Evolutionary conservation across 35 echinoderm and acorn worm species (phyloP).

Genomic region (Apostichopus parvimensis): DNA sequence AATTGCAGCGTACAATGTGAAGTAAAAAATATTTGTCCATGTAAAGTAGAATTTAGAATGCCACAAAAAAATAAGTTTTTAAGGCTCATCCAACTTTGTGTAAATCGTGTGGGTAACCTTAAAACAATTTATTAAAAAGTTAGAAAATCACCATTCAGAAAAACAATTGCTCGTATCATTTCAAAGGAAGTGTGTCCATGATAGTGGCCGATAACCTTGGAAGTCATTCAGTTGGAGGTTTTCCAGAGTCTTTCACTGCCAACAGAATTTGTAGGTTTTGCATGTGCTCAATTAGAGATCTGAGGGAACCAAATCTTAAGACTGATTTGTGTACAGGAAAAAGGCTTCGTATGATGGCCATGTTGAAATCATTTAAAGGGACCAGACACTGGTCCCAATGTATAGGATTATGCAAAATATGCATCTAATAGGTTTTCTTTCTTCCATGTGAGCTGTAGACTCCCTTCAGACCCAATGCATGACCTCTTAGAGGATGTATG

Average conservation of each 20-base stretch:
- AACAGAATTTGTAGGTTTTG: slow-evolving; percentile 21
- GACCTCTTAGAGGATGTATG: slow-evolving; percentile 48
- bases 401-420: background rate
- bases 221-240: slow-evolving; percentile 39
- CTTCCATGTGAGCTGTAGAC: slow-evolving; percentile 38
- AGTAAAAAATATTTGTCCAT: too few relatives aligned
- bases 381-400: background rate
- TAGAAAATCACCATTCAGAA: too few relatives aligned
- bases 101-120: too few relatives aligned
- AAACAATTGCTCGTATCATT: background rate
- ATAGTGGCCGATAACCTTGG: slow-evolving; percentile 29
- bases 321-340: background rate
- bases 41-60: too few relatives aligned
- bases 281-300: slow-evolving; percentile 38
- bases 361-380: background rate
- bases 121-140: too few relatives aligned
- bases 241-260: slow-evolving; percentile 29
- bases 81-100: too few relatives aligned
- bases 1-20: too few relatives aligned
- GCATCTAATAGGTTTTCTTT: background rate
- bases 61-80: too few relatives aligned
- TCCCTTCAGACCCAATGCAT: slow-evolving; percentile 52
- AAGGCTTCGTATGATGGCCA: background rate
- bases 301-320: background rate
- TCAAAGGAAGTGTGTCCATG: slow-evolving; percentile 32